Conservation (phyloP, 2,888 invertebrate genomes). For the Thelaira solivaga region DNA sequence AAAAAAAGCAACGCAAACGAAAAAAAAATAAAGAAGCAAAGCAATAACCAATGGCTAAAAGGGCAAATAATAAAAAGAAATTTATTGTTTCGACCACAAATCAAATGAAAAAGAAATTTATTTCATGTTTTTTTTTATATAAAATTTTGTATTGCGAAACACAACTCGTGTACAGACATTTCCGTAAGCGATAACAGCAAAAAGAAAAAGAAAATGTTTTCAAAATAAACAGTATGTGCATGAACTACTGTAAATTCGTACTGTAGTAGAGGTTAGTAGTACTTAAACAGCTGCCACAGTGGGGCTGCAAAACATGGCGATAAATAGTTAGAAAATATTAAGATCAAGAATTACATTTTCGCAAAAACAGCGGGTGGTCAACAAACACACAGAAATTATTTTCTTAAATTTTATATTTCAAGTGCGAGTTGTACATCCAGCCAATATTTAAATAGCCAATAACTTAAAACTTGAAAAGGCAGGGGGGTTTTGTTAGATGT, state of each 20-base stretch:
- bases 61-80: slow-evolving; percentile 51
- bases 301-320: too few relatives aligned
- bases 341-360: too few relatives aligned
- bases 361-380: too few relatives aligned
- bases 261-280: slow-evolving; percentile 12
- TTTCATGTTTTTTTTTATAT: not conserved
- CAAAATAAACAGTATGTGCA: not conserved
- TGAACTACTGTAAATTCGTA: not conserved
- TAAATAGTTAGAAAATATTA: too few relatives aligned
- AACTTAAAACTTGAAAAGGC: too few relatives aligned
- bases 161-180: slow-evolving; percentile 4
- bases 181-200: too few relatives aligned
- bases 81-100: slow-evolving; percentile 40
- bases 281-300: not conserved
- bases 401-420: too few relatives aligned
- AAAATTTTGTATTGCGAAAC: slow-evolving; percentile 17
- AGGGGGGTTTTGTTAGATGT: too few relatives aligned
- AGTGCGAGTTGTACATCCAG: too few relatives aligned
- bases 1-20: slow-evolving; percentile 6
- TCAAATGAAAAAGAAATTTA: slow-evolving; percentile 35
- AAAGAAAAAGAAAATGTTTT: too few relatives aligned
- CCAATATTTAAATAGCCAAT: too few relatives aligned
- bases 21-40: slow-evolving; percentile 2
- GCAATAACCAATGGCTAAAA: slow-evolving; percentile 37
- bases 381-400: too few relatives aligned